phyloP scores from a whole-genome alignment of 23 tunicate species.

The Trididemnum miniatum region DNA sequence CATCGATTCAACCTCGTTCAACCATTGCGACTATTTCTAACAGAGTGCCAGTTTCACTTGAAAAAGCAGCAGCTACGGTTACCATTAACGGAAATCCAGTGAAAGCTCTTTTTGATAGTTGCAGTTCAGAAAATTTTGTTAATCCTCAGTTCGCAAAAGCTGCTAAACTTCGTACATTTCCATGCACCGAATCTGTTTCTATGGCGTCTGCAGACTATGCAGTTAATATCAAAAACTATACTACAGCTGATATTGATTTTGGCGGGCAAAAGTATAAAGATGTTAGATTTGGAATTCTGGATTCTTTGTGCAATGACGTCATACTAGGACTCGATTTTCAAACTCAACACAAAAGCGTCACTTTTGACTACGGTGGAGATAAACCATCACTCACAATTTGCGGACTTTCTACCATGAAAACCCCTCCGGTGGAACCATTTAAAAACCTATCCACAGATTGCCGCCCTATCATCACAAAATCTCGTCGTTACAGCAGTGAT shows the following conservation, averaged over 20 bases:
- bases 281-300: background rate
- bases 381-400: constrained; percentile 3
- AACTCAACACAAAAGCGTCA: constrained; percentile 2
- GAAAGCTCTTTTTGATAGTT: background rate
- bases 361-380: constrained; percentile 3
- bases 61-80: background rate
- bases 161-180: background rate
- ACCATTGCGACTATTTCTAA: background rate
- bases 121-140: constrained; percentile 7
- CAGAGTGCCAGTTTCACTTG: background rate
- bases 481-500: too few relatives aligned
- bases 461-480: too few relatives aligned
- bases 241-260: background rate
- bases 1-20: background rate
- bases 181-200: background rate
- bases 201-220: constrained; percentile 11
- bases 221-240: background rate
- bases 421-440: too few relatives aligned
- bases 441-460: too few relatives aligned
- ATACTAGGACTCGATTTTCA: constrained; percentile 17
- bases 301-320: constrained; percentile 5
- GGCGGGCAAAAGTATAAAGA: background rate
- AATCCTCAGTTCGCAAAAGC: background rate
- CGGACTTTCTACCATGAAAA: too few relatives aligned
- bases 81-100: background rate